Percentiles rank a stretch among this genome's conserved stretches.
phyloP scores from a whole-genome alignment of 2,888 invertebrate species.

The Meganola albula region DNA sequence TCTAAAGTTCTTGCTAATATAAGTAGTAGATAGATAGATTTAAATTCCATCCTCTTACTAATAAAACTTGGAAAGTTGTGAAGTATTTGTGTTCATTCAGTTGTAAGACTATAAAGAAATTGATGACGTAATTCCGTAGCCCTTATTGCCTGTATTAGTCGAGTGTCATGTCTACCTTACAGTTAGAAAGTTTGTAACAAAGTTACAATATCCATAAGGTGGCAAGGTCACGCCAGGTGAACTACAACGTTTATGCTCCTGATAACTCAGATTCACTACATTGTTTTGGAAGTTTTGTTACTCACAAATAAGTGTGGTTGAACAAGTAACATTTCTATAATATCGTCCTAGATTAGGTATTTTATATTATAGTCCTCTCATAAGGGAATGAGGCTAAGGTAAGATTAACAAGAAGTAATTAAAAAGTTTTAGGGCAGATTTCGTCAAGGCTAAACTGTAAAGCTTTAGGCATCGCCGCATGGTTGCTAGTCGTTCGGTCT shows the following conservation, averaged over 20 bases:
- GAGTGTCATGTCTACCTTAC: constrained; percentile 34
- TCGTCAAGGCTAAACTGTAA: no score
- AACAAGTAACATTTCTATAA: no score
- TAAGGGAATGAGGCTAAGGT: no score
- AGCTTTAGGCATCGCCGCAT: no score
- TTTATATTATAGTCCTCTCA: no score
- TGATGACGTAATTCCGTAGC: constrained; percentile 29
- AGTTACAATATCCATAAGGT: constrained; percentile 32
- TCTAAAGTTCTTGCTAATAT: no score
- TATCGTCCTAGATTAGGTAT: no score
- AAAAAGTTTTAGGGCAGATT: no score
- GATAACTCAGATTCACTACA: constrained; percentile 12
- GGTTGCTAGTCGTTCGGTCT: no score
- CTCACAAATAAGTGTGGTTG: constrained; percentile 22
- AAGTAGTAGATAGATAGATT: no score
- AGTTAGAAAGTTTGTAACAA: constrained; percentile 33
- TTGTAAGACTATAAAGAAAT: constrained; percentile 24
- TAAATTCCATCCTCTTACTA: constrained; percentile 13
- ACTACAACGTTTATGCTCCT: constrained; percentile 25
- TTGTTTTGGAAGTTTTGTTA: constrained; percentile 19
- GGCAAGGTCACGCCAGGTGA: constrained; percentile 32
- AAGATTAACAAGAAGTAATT: no score
- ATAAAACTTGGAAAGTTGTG: constrained; percentile 16
- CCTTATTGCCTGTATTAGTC: constrained; percentile 29
- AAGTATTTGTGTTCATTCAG: constrained; percentile 12